Evolutionary conservation across 2,888 invertebrate species (phyloP).

Genomic region (Eubasilissa splendida): DNA sequence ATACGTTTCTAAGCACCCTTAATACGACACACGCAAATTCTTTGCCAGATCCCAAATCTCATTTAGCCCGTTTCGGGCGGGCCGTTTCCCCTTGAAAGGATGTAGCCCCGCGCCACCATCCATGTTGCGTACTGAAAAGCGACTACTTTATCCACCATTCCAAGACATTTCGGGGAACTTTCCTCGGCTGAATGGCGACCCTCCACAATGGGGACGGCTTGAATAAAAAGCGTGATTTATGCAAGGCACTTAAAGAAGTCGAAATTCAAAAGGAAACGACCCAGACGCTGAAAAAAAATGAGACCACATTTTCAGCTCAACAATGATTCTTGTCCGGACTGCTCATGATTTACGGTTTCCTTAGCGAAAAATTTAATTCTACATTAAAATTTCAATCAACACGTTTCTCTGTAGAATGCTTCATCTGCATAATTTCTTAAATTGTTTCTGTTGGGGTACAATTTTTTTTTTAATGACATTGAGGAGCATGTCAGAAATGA

Average conservation of each 20-base stretch:
- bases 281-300: conserved; percentile 45
- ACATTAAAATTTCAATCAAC: neutral
- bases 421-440: neutral
- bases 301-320: conserved; percentile 42
- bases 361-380: neutral
- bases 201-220: conserved; percentile 38
- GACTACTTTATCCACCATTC: conserved; percentile 10
- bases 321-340: conserved; percentile 35
- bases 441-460: too few species aligned
- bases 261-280: conserved; percentile 43
- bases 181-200: conserved; percentile 37
- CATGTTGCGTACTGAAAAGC: neutral
- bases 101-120: neutral
- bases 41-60: conserved; percentile 3
- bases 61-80: neutral
- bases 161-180: conserved; percentile 10
- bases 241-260: conserved; percentile 48
- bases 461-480: too few species aligned
- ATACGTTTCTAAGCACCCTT: neutral
- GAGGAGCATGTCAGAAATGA: too few species aligned
- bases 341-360: conserved; percentile 39
- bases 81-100: neutral
- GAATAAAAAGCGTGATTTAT: conserved; percentile 47
- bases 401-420: conserved; percentile 6
- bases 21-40: conserved; percentile 26